Conservation (phyloP, 1,140 invertebrate species). For the Psix sp. region DNA sequence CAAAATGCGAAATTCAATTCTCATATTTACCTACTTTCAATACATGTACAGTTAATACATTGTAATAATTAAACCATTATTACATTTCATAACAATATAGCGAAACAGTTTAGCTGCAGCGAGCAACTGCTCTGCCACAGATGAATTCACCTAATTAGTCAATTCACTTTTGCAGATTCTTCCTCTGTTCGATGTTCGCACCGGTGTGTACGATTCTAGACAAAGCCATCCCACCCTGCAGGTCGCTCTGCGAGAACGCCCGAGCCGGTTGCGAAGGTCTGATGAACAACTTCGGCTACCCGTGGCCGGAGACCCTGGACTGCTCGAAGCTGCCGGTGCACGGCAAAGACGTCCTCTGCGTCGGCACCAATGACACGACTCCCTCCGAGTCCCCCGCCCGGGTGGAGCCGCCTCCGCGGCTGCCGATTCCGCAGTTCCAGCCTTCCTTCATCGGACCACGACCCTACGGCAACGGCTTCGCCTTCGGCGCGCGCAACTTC, state of each 20-base stretch:
- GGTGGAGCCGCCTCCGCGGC: conserved; percentile 64
- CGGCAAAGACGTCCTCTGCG: conserved; percentile 86
- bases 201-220: conserved; percentile 97
- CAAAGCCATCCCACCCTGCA: conserved; percentile 92
- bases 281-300: conserved; percentile 95
- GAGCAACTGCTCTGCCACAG: no score
- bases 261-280: conserved; percentile 91
- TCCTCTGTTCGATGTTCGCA: conserved; percentile 96
- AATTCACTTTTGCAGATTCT: conserved; percentile 86
- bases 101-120: no score
- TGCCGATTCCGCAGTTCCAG: conserved; percentile 67
- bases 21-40: no score
- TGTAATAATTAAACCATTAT: no score
- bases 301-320: conserved; percentile 95
- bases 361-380: conserved; percentile 88
- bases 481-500: conserved; percentile 79
- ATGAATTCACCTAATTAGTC: background rate
- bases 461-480: conserved; percentile 62
- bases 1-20: no score
- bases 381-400: conserved; percentile 71
- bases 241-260: conserved; percentile 92
- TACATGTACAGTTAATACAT: no score
- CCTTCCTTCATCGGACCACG: conserved; percentile 64
- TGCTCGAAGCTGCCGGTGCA: conserved; percentile 93
- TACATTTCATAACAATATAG: no score